Percentiles rank a stretch among this genome's conserved stretches.
These are phyloP conservation scores for Dastarcus helophoroides DNA, from an alignment of 2,888 invertebrate genomes.

Conservation along the genomic window DNA sequence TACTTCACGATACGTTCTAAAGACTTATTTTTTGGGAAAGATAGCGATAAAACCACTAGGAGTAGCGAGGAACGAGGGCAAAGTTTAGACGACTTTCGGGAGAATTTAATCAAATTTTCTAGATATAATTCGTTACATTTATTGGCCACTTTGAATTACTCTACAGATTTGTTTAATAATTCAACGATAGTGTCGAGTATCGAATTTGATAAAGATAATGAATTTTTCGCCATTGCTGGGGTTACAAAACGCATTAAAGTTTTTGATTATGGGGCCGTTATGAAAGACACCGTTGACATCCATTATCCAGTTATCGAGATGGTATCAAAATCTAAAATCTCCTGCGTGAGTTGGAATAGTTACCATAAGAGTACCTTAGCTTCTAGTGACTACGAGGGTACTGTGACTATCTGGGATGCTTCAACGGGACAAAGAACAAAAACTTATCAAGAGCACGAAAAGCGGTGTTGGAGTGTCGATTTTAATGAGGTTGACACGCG, in stretches of 20 bases:
- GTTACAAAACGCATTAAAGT: conserved; percentile 91
- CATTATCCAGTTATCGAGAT: conserved; percentile 90
- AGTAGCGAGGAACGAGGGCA: conserved; percentile 19
- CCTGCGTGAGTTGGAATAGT: conserved; percentile 89
- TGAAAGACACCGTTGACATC: conserved; percentile 76
- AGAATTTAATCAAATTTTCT: conserved; percentile 78
- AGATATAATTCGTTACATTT: conserved; percentile 66
- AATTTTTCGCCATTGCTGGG: conserved; percentile 91
- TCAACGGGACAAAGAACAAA: conserved; percentile 61
- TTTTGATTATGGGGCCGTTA: conserved; percentile 78
- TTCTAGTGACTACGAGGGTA: conserved; percentile 90
- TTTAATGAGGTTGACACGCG: conserved; percentile 86
- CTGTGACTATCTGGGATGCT: conserved; percentile 89
- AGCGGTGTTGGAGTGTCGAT: conserved; percentile 92
- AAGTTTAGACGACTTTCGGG: conserved; percentile 63
- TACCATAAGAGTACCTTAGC: conserved; percentile 81
- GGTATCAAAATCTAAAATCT: conserved; percentile 85
- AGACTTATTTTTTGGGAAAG: conserved; percentile 53
- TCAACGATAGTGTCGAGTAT: conserved; percentile 84
- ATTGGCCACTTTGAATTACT: conserved; percentile 80
- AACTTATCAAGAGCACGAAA: conserved; percentile 82
- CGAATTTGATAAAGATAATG: conserved; percentile 92
- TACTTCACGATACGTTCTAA: conserved; percentile 70
- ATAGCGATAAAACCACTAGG: conserved; percentile 25
- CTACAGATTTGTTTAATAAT: conserved; percentile 77